A percentile compares a stretch with the other conserved stretches of the same genome.
These are phyloP conservation scores for Panthera tigris DNA, from an alignment of 2,113 vertebrate genomes.

Conservation along the genomic window DNA sequence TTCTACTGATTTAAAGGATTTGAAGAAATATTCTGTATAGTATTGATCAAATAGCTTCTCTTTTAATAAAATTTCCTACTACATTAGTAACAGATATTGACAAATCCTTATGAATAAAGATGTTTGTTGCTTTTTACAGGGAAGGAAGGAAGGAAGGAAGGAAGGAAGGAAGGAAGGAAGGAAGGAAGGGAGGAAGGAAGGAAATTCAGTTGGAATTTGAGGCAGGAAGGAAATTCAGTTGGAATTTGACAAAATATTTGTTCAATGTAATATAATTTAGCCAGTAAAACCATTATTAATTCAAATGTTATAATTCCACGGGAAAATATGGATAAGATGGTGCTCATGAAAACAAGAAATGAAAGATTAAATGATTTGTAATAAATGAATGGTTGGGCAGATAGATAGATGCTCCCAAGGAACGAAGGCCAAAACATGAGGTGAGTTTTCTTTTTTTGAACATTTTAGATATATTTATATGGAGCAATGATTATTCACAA, in stretches of 20 bases:
- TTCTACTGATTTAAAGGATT: not conserved
- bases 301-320: not conserved
- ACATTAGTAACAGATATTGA: not conserved
- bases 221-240: not conserved
- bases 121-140: not conserved
- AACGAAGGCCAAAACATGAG: not conserved
- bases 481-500: not conserved
- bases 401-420: not conserved
- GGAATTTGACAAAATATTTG: not conserved
- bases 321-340: not conserved
- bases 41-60: not conserved
- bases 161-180: not conserved
- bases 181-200: not conserved
- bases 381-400: not conserved
- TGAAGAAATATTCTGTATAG: not conserved
- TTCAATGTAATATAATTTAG: not conserved
- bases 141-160: not conserved
- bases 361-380: not conserved
- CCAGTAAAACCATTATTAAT: not conserved
- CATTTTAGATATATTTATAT: not conserved
- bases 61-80: not conserved
- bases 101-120: not conserved
- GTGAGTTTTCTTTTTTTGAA: not conserved
- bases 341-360: constrained; percentile 1
- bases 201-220: not conserved